Evolutionary conservation across 2,113 vertebrate genomes (phyloP), one percentile per base, ranked within the genome.

Genomic region (Merops nubicus): DNA sequence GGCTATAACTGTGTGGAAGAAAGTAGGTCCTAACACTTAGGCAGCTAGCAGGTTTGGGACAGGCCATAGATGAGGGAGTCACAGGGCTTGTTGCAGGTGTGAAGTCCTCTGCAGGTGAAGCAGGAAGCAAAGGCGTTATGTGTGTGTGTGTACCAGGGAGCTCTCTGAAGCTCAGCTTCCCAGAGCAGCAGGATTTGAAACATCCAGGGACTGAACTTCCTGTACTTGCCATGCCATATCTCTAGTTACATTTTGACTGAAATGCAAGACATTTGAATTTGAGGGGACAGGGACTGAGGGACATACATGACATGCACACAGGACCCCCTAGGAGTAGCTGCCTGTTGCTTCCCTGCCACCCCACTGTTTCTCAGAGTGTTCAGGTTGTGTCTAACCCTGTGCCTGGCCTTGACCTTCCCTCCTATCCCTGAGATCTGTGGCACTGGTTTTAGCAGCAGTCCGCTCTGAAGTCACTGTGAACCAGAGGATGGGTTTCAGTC

Each of bases 221-320:
- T 67, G 9, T 11, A 36, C 19, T 36, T 72, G 22, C 36, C 40
- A 16, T 17, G 8, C 36, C 40, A 16, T 17, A 7, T n/a, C 11
- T 75, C 20, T 45, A 48, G 9, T 54, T 25, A 19, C 5, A 7
- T 73, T 91, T 60, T 60, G 53, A 3, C 23, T 80, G 62, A 72
- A 92, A 91, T 83, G 56, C 53, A 68, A 47, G 53, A 40, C 3
- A 9, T 68, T 73, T 88, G 45, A 51, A 73, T 43, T 11, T 47
- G 31, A 36, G 34, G 34, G 43, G 12, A 23, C 14, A 21, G 57
- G 6, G 20, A 47, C 14, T 15, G 34, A 51, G 29, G 12, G 18
- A 1, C 4, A 33, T 26, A 23, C 15, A 21, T 9, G 9, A 4
- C 0, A 0, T 23, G 8, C 8, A 40, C 18, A 18, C 15, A 33